Conservation (phyloP, 2,888 invertebrate species). For the Pachycephus smyrnensis region DNA sequence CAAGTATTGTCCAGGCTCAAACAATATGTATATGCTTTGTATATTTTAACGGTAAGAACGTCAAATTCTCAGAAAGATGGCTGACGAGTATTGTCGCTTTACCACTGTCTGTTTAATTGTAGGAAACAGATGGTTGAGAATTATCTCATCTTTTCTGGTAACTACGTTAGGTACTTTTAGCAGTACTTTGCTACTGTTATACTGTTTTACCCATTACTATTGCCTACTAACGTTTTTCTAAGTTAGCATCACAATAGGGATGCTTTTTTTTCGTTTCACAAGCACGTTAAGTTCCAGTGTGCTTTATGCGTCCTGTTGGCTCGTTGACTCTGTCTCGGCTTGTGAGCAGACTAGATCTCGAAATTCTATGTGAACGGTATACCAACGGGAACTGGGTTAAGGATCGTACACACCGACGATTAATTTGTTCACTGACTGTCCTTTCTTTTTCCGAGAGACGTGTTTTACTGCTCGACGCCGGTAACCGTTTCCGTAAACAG, state of each 20-base stretch:
- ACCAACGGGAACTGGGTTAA: neutral
- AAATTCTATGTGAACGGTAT: neutral
- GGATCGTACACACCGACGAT: neutral
- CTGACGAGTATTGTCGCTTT: neutral
- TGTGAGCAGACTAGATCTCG: neutral
- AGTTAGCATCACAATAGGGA: neutral
- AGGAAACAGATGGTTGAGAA: neutral
- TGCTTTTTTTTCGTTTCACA: neutral
- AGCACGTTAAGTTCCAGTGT: neutral
- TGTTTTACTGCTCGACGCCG: neutral
- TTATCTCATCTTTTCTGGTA: neutral
- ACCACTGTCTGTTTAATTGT: neutral
- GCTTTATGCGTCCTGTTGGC: neutral
- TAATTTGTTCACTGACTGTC: neutral
- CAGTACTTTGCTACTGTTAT: neutral
- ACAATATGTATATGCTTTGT: neutral
- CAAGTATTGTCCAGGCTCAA: neutral
- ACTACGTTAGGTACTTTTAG: neutral
- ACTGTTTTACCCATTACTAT: neutral
- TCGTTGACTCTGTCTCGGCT: neutral
- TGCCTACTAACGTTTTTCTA: neutral
- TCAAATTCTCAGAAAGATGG: neutral
- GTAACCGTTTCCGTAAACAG: neutral
- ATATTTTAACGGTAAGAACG: neutral
- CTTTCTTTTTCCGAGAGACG: neutral